Evolutionary conservation across 2,888 invertebrate species (phyloP), one percentile per base, ranked within the genome.

Genomic region (Epinotia bilunana): DNA sequence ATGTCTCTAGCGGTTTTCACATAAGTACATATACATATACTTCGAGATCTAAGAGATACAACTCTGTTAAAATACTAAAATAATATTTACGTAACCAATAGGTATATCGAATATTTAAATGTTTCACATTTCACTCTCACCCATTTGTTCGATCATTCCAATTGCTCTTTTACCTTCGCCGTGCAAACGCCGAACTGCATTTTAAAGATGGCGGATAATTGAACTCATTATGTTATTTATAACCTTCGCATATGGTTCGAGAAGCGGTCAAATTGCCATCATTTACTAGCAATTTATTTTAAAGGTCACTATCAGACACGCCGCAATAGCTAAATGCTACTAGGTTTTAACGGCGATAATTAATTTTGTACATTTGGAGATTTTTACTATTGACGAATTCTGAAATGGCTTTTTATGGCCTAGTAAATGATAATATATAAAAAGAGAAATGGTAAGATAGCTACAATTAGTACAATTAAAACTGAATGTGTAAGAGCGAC

Each of bases 161-260:
- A 43, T 23, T 49, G 64, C 33, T 58, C 60, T 60, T 63, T 49
- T 60, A 60, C 33, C 61, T 70, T 12, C 61, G 18, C 46, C 61
- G 80, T 81, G 83, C 80, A 84, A 83, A 82, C 78, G 76, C 80
- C 77, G 79, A 84, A 84, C 80, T 82, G 81, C 83, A 80, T 82
- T 83, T 83, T 79, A 84, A 85, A 85, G 83, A 87, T 87, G 86
- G 84, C 82, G 83, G 80, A 82, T 88, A 88, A 90, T 89, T 89
- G 86, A 85, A 82, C 86, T 88, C 87, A 90, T 90, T 88, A 90
- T 80, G 85, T 88, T 88, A 88, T 88, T 89, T 87, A 87, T 87
- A 87, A 80, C 83, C 83, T 61, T 84, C 84, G 82, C 85, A 87
- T 85, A 88, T 83, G 87, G 87, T 83, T 81, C 81, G 83, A 81